Evolutionary conservation across 2,888 invertebrate genomes (phyloP).

Genomic region (Gnatocerus cornutus): DNA sequence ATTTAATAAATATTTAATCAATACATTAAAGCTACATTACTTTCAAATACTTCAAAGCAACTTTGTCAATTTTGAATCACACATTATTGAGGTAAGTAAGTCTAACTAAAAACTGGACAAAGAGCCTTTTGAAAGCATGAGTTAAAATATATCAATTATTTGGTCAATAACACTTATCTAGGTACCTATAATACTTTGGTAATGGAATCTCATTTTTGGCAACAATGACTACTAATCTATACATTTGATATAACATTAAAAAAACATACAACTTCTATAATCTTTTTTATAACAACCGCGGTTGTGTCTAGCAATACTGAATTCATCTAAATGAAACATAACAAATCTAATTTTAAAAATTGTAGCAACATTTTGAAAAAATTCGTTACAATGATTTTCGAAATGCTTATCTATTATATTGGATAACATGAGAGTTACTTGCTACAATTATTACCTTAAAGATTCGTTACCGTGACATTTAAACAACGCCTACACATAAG

Average conservation of each 20-base stretch:
- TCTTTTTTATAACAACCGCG: slow-evolving; percentile 30
- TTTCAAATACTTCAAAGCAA: slow-evolving; percentile 43
- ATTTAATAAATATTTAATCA: slow-evolving; percentile 46
- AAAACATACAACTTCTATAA: slow-evolving; percentile 43
- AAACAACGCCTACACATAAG: slow-evolving; percentile 41
- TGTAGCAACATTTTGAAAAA: slow-evolving; percentile 26
- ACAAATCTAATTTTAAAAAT: slow-evolving; percentile 39
- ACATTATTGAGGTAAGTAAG: slow-evolving; percentile 45
- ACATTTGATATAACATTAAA: slow-evolving; percentile 51
- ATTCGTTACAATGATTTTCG: slow-evolving; percentile 14
- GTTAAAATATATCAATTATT: slow-evolving; percentile 52
- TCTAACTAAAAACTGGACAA: slow-evolving; percentile 45
- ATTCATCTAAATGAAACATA: slow-evolving; percentile 37
- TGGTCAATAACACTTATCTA: slow-evolving; percentile 60
- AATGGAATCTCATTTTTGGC: slow-evolving; percentile 60
- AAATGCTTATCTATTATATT: slow-evolving; percentile 2
- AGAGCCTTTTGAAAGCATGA: slow-evolving; percentile 48
- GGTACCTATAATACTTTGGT: slow-evolving; percentile 60
- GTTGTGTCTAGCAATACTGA: slow-evolving; percentile 36
- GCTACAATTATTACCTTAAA: slow-evolving; percentile 36
- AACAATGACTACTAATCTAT: slow-evolving; percentile 57
- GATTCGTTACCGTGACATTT: slow-evolving; percentile 45
- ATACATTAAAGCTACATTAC: slow-evolving; percentile 49
- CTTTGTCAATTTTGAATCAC: slow-evolving; percentile 45
- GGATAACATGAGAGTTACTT: slow-evolving; percentile 12